Evolutionary conservation across 2,888 invertebrate species (phyloP).

Genomic region (Acrobasis suavella): DNA sequence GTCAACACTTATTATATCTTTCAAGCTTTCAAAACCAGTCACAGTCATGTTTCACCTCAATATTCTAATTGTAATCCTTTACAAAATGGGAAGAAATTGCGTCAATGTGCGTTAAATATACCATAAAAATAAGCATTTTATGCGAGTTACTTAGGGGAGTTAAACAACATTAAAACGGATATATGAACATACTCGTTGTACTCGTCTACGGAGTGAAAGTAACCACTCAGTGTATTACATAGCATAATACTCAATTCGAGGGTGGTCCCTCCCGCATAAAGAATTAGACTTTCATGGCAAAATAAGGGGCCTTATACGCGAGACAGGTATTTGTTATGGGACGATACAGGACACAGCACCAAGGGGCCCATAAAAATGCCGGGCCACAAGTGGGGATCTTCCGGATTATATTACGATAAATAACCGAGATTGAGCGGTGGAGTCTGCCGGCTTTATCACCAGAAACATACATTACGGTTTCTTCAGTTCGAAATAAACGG

Average conservation of each 20-base stretch:
- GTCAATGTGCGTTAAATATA: too few species aligned
- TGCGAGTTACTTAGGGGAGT: too few species aligned
- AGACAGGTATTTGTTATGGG: constrained; percentile 21
- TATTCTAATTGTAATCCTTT: too few species aligned
- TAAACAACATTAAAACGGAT: too few species aligned
- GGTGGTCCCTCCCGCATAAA: constrained; percentile 13
- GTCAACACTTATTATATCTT: too few species aligned
- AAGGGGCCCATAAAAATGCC: constrained; percentile 16
- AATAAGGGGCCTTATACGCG: constrained; percentile 20
- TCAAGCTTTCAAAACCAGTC: too few species aligned
- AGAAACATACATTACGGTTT: constrained; percentile 1
- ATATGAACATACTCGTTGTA: neutral
- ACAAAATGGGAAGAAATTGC: too few species aligned
- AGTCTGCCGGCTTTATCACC: constrained; percentile 9
- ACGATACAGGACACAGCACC: constrained; percentile 18
- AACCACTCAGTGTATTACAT: constrained; percentile 12
- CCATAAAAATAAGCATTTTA: too few species aligned
- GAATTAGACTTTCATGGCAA: constrained; percentile 19
- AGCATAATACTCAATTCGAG: constrained; percentile 9
- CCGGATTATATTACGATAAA: constrained; percentile 27
- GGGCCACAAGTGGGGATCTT: constrained; percentile 18
- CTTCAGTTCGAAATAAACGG: too few species aligned
- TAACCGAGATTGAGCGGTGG: constrained; percentile 24
- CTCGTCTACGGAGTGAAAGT: neutral
- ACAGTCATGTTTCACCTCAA: too few species aligned